These are phyloP conservation scores for Pteromalus puparum DNA, from an alignment of 1,140 invertebrate genomes.

Conservation along the genomic window DNA sequence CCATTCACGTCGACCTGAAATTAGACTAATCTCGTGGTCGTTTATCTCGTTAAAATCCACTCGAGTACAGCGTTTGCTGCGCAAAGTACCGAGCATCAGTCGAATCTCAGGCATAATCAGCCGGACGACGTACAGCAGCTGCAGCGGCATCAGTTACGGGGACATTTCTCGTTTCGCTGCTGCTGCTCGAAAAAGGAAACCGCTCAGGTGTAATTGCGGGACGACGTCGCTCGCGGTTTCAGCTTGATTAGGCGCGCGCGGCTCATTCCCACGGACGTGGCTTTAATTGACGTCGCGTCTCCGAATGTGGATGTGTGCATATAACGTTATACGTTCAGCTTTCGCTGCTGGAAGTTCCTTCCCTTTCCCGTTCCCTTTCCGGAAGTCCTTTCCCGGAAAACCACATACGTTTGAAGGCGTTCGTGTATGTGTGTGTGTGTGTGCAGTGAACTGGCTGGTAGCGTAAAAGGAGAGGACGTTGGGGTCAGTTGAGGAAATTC, in stretches of 20 bases:
- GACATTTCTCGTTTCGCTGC: conserved; percentile 13
- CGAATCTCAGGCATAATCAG: conserved; percentile 27
- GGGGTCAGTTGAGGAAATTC: too few species aligned
- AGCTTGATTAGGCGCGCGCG: conserved; percentile 51
- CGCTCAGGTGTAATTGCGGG: conserved; percentile 49
- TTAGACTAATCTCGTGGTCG: neutral
- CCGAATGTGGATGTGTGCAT: too few species aligned
- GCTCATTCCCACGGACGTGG: conserved; percentile 16
- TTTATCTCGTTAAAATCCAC: neutral
- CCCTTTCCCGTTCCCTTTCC: too few species aligned
- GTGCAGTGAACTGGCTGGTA: too few species aligned
- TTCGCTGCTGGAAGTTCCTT: neutral
- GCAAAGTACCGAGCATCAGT: neutral
- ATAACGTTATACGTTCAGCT: neutral
- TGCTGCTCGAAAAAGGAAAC: conserved; percentile 43
- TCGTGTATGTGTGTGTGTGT: too few species aligned
- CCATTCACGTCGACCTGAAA: neutral
- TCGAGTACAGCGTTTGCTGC: neutral
- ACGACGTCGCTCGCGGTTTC: conserved; percentile 47
- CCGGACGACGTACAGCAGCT: neutral
- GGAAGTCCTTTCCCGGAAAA: too few species aligned
- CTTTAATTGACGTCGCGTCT: conserved; percentile 21
- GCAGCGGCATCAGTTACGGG: conserved; percentile 18
- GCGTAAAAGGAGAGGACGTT: too few species aligned
- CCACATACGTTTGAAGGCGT: too few species aligned